Evolutionary conservation across 1,140 invertebrate species (phyloP).

Genomic region (Marisa cornuarietis): DNA sequence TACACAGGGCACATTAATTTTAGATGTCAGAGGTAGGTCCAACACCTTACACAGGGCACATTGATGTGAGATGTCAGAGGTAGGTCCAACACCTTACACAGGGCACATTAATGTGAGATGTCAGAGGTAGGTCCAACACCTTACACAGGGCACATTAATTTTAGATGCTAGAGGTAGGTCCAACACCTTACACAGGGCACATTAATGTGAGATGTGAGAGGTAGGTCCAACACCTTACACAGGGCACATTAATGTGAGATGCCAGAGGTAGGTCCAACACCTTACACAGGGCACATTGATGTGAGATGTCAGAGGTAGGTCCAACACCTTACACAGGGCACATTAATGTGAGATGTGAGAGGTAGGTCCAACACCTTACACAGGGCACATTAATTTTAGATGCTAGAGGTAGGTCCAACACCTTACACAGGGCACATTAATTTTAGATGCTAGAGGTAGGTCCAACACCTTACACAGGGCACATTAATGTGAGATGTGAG

Average conservation of each 20-base stretch:
- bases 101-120: constrained; percentile 94
- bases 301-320: constrained; percentile 88
- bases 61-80: constrained; percentile 95
- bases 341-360: constrained; percentile 95
- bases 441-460: constrained; percentile 90
- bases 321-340: constrained; percentile 69
- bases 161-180: constrained; percentile 85
- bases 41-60: constrained; percentile 73
- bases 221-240: constrained; percentile 68
- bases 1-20: no score
- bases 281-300: constrained; percentile 82
- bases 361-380: constrained; percentile 69
- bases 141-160: constrained; percentile 84
- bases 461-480: constrained; percentile 69
- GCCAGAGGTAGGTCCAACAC: constrained; percentile 76
- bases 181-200: constrained; percentile 70
- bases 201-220: constrained; percentile 93
- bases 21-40: constrained; percentile 85
- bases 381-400: constrained; percentile 90
- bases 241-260: constrained; percentile 94
- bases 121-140: constrained; percentile 76
- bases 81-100: constrained; percentile 62
- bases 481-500: constrained; percentile 93
- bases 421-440: constrained; percentile 80
- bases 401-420: constrained; percentile 79